Conservation (phyloP, 2,797 vertebrate genomes). For the Dryobates pubescens region DNA sequence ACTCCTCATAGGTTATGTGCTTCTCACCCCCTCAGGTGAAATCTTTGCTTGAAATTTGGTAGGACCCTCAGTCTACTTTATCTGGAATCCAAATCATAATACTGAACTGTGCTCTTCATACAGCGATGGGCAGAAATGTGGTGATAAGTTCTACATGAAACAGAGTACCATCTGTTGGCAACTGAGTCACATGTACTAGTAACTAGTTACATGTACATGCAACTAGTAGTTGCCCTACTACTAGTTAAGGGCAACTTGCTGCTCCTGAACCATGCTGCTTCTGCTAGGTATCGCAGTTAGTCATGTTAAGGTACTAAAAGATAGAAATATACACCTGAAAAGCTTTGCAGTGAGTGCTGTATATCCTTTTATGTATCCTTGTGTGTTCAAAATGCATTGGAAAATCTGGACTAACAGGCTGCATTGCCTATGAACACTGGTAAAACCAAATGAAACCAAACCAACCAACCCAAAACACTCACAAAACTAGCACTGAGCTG, state of each 20-base stretch:
- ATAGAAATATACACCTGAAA: neutral
- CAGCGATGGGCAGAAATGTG: neutral
- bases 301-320: neutral
- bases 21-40: neutral
- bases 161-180: neutral
- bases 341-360: neutral
- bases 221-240: neutral
- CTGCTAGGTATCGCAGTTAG: neutral
- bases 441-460: neutral
- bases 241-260: neutral
- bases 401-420: constrained; percentile 15
- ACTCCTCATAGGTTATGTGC: too few relatives aligned
- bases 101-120: neutral
- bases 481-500: neutral
- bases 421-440: neutral
- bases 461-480: neutral
- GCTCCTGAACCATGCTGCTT: neutral
- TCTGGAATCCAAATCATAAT: neutral
- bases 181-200: neutral
- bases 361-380: neutral
- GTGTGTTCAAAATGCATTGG: neutral
- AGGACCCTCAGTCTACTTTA: neutral
- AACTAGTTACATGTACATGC: too few relatives aligned
- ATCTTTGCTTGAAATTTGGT: neutral
- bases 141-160: neutral